These are phyloP conservation scores for Portevinia maculata DNA, from an alignment of 2,888 invertebrate genomes.

Conservation along the genomic window DNA sequence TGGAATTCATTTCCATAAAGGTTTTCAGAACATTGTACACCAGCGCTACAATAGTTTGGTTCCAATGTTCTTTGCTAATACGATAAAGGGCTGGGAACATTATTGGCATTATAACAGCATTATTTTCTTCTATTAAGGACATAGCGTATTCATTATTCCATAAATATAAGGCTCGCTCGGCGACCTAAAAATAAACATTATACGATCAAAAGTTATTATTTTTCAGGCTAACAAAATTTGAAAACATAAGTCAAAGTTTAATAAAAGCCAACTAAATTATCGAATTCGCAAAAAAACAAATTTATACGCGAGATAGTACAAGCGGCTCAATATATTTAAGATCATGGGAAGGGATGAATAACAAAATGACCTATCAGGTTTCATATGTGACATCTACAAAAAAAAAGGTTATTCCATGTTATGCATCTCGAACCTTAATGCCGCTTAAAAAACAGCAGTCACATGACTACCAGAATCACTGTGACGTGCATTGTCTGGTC, in stretches of 20 bases:
- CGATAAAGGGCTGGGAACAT: constrained; percentile 97
- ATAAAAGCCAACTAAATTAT: too few relatives aligned
- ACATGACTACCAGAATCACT: too few relatives aligned
- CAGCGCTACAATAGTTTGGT: constrained; percentile 96
- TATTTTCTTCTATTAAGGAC: constrained; percentile 96
- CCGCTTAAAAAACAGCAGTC: too few relatives aligned
- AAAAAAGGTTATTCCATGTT: too few relatives aligned
- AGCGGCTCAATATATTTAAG: too few relatives aligned
- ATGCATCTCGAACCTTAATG: too few relatives aligned
- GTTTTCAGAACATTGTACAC: constrained; percentile 98
- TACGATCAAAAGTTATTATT: neutral
- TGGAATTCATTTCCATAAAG: constrained; percentile 99
- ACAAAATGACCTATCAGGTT: too few relatives aligned
- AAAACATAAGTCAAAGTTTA: neutral
- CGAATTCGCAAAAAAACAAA: too few relatives aligned
- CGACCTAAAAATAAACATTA: constrained; percentile 86
- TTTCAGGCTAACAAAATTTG: neutral
- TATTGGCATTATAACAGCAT: constrained; percentile 95
- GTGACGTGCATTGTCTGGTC: too few relatives aligned
- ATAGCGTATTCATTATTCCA: constrained; percentile 99
- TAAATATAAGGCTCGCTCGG: constrained; percentile 96
- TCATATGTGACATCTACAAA: too few relatives aligned
- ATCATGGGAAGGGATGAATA: too few relatives aligned
- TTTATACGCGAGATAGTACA: too few relatives aligned
- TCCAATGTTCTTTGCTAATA: constrained; percentile 97